Conservation (phyloP, 1,140 invertebrate genomes). For the Pseudobourletiella spinata region DNA sequence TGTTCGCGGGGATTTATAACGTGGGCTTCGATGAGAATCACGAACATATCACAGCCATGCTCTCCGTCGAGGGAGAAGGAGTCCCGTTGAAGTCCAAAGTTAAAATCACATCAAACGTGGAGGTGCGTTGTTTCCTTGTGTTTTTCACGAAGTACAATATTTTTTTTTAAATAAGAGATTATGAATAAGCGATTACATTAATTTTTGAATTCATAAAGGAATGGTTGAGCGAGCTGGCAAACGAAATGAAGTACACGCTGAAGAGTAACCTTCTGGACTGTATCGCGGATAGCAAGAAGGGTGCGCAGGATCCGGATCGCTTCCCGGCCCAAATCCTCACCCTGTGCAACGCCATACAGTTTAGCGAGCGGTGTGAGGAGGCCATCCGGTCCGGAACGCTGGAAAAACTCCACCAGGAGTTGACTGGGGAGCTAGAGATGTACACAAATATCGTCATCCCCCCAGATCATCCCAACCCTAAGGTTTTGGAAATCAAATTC, state of each 20-base stretch:
- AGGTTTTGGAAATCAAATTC: conserved; percentile 54
- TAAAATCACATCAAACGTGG: conserved; percentile 67
- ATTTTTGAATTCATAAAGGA: conserved; percentile 46
- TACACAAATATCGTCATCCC: conserved; percentile 46
- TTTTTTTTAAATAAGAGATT: no score
- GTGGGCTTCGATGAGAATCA: conserved; percentile 57
- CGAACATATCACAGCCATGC: conserved; percentile 60
- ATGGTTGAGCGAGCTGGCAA: conserved; percentile 71
- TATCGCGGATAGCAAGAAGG: conserved; percentile 48
- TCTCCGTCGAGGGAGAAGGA: conserved; percentile 73
- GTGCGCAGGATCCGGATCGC: conserved; percentile 51
- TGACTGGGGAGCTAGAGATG: conserved; percentile 51
- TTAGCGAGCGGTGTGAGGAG: conserved; percentile 72
- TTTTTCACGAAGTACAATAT: no score
- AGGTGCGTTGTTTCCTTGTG: conserved; percentile 55
- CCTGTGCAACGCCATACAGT: conserved; percentile 58
- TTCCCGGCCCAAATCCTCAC: conserved; percentile 80
- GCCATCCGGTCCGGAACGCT: conserved; percentile 60
- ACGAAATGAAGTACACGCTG: conserved; percentile 73
- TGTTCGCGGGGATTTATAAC: conserved; percentile 81
- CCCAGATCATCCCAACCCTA: conserved; percentile 33
- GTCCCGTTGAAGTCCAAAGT: conserved; percentile 67
- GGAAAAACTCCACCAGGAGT: conserved; percentile 44
- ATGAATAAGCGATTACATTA: not conserved
- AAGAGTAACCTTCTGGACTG: conserved; percentile 58